phyloP scores from a whole-genome alignment of 2,113 vertebrate genomes.

The human region GRCh38 chr6:70131001-70131500 shows the following conservation, averaged over 20 bases:
- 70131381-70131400: conserved; percentile 1
- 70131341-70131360: conserved; percentile 43
- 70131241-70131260: neutral
- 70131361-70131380: conserved; percentile 31
- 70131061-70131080: conserved; percentile 14
- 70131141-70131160: conserved; percentile 9
- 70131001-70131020: neutral
- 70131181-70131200: neutral
- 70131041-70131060: conserved; percentile 24
- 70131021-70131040: neutral
- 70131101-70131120: conserved; percentile 10
- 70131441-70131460: conserved; percentile 52
- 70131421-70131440: neutral
- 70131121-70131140: conserved; percentile 45
- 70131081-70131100: neutral
- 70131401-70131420: neutral
- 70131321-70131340: conserved; percentile 50
- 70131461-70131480: conserved; percentile 27
- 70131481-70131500: conserved; percentile 53
- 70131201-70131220: conserved; percentile 20
- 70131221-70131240: neutral
- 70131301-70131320: conserved; percentile 56
- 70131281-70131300: conserved; percentile 51
- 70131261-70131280: conserved; percentile 47
- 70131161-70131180: neutral